Evolutionary conservation across 2,888 invertebrate genomes (phyloP), one percentile per base, ranked within the genome.

Genomic region (Serripes groenlandicus): DNA sequence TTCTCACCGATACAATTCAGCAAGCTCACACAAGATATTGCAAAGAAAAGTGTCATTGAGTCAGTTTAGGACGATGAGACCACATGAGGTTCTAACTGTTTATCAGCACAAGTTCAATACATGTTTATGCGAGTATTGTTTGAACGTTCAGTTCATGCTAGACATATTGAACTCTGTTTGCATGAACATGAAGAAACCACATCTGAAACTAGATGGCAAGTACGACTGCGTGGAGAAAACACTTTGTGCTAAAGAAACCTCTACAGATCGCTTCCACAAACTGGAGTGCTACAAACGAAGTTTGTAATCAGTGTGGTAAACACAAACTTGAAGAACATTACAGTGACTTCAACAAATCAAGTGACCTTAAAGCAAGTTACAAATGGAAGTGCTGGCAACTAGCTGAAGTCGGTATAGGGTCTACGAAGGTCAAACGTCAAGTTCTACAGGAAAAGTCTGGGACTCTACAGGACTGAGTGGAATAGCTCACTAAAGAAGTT

Each of bases 301-400:
- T n/a, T 28, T 56, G 56, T 35, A n/a, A 21, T 26, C 28, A 71
- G 32, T 71, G 71, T 56, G 23, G 58, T 30, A 64, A 9, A 3
- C 32, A 30, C 18, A 64, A 64, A 64, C 32, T 64, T 64, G 21
- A 56, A 56, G 56, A 64, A 64, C 28, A 32, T 15, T 42, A n/a
- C 28, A 26, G 30, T 30, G 64, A 30, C 21, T 64, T 64, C 9
- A n/a, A 64, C 32, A 62, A 62, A 64, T 9, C 32, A 18, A 64
- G 64, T 32, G 64, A 64, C 18, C 64, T 64, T 15, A 64, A 64
- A 64, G 30, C 28, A 64, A 30, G 30, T 30, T 64, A 64, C 34
- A 64, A 32, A 35, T 73, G 73, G 60, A 62, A 73, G 23, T n/a
- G 60, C 28, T 73, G 73, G 73, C 56, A 56, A 35, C 56, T 56